A percentile compares a stretch with the other conserved stretches of the same genome.
Evolutionary conservation across 2,888 invertebrate genomes (phyloP).

Genomic region (Phoenoteleia sp.): DNA sequence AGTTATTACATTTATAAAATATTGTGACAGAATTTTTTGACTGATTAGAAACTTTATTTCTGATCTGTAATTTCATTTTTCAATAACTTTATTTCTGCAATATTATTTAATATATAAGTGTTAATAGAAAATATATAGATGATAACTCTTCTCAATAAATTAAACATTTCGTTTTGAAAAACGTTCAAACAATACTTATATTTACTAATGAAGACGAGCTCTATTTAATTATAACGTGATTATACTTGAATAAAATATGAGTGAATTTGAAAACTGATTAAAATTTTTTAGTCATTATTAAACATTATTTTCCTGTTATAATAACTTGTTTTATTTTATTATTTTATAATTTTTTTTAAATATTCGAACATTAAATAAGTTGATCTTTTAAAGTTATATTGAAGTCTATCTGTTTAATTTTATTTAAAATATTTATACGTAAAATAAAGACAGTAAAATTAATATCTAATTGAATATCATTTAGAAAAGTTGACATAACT

Average conservation of each 20-base stretch:
- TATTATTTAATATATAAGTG: too few species aligned
- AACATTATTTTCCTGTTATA: background rate
- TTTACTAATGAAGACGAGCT: background rate
- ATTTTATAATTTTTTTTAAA: too few species aligned
- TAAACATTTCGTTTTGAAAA: too few species aligned
- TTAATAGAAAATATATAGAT: too few species aligned
- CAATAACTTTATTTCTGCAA: too few species aligned
- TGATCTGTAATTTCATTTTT: too few species aligned
- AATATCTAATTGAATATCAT: too few species aligned
- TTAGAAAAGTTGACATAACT: too few species aligned
- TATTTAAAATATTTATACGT: background rate
- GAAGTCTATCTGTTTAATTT: background rate
- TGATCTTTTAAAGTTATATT: background rate
- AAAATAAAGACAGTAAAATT: background rate
- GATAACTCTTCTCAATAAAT: too few species aligned
- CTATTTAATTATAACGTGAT: background rate
- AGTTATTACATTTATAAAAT: conserved; percentile 26
- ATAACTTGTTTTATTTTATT: too few species aligned
- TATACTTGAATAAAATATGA: background rate
- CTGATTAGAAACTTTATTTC: background rate
- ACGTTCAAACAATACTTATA: too few species aligned
- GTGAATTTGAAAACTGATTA: background rate
- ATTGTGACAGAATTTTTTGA: background rate
- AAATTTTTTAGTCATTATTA: background rate
- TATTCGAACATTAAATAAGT: too few species aligned